phyloP scores from a whole-genome alignment of 2,888 invertebrate genomes.

The Colostygia pectinataria region DNA sequence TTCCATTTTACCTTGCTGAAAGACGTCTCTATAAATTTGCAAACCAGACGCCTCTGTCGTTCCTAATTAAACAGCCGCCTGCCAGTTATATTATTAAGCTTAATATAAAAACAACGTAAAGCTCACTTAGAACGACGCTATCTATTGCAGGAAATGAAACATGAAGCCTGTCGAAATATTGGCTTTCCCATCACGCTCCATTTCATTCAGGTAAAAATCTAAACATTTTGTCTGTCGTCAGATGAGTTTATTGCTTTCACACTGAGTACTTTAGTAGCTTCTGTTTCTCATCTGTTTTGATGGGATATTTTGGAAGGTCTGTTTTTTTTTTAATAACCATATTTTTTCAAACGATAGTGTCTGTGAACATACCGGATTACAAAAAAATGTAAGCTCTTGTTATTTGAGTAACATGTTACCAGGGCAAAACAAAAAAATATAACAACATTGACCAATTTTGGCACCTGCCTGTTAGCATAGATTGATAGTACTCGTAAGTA shows the following conservation, averaged over 20 bases:
- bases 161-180: constrained; percentile 10
- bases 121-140: neutral
- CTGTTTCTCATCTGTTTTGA: neutral
- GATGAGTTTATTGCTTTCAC: neutral
- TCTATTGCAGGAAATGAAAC: constrained; percentile 13
- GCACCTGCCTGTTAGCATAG: too few relatives aligned
- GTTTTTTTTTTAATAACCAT: neutral
- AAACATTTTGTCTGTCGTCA: neutral
- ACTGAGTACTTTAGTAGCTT: neutral
- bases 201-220: neutral
- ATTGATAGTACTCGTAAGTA: too few relatives aligned
- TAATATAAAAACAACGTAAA: constrained; percentile 4
- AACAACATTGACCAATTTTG: too few relatives aligned
- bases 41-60: neutral
- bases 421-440: too few relatives aligned
- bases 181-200: constrained; percentile 1
- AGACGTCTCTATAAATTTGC: too few relatives aligned
- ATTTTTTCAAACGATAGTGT: neutral
- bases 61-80: neutral
- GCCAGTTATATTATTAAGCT: neutral
- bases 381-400: too few relatives aligned
- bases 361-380: too few relatives aligned
- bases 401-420: too few relatives aligned
- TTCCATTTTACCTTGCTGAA: too few relatives aligned
- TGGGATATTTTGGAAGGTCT: neutral